Base-by-base conservation (phyloP, 2,113 vertebrate genomes). In the Salvator merianae region DNA sequence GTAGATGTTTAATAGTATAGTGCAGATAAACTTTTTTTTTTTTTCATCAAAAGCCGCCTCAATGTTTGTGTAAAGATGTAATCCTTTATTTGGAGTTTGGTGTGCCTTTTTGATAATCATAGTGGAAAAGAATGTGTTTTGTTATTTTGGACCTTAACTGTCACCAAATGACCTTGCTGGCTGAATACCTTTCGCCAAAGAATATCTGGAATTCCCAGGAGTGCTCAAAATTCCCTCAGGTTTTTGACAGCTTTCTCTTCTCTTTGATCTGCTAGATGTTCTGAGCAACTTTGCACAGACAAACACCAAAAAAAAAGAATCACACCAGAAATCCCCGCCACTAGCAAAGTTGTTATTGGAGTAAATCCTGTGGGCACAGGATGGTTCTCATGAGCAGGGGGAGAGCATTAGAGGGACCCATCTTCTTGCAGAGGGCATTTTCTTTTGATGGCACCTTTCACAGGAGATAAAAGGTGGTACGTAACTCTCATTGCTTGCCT, bases 41-140 rank as follows among this genome's bases (percentile, higher is more conserved):
- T 94, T 92, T 36, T 8, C 5, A 91, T 93, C 89, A 92, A 47
- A 90, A 93, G 84, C 88, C 89, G 91, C 84, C 87, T 92, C 91
- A 94, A 91, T 91, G 86, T 94, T 91, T 94, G 90, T 93, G 88
- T 88, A 88, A 93, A 91, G 84, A 79, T 89, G 75, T 81, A 91
- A 77, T 78, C 86, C 83, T 77, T 89, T 92, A 82, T 93, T 88
- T 91, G 85, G 82, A 87, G 86, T 88, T 73, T 62, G 87, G 88
- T 81, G 70, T 87, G 87, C 82, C 66, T 87, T 92, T 92, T 92
- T 8, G 28, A 86, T 89, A 93, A 90, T 28, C 88, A 79, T 85
- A 87, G 87, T 93, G 65, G 76, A 89, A 81, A 88, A 88, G 62
- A 72, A 88, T 80, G 81, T 92, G 91, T 88, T 88, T 85, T 65